Base-by-base conservation (phyloP, 2,113 vertebrate genomes). In the Bagarius yarrelli region DNA sequence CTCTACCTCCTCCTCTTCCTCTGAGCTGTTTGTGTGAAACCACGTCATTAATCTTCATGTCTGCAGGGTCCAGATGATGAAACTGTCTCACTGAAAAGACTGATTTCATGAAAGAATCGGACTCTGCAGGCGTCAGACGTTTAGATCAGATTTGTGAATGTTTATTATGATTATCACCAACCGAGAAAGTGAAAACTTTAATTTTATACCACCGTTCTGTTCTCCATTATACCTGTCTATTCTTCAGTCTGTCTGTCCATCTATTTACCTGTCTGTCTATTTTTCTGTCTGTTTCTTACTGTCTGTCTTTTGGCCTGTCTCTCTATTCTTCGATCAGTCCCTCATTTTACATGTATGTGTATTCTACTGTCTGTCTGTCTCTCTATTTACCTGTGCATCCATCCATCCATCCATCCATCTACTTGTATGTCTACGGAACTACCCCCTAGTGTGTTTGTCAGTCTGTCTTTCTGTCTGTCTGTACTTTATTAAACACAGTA, bases 1-100 rank as follows among this genome's bases (percentile, higher is more conserved):
- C 5, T 13, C 47, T 13, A 5, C 5, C 52, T 18, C 52, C 18
- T 55, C 53, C 53, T 67, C 21, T 5, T 47, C 25, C 47, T 53
- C 5, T 14, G 80, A 76, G 72, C 61, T 50, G 52, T 75, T 71
- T 76, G 71, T 56, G 50, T 32, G 56, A 63, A 66, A 64, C 47
- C 52, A 57, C 80, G n/a, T 44, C 59, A 47, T 81, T 75, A 81
- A 75, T 81, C 71, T 55, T 75, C 71, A 67, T 15, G 60, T 81
- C 71, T 55, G 36, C 60, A 9, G 71, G 56, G 40, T 55, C 56
- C 50, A 34, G 27, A 44, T 67, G 60, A 76, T 76, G 50, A 81
- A 55, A 75, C 11, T 40, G 71, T 66, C 47, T 18, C 57, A 27
- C 30, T 14, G 15, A 32, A 64, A 40, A 40, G 59, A 52, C 47